These are phyloP conservation scores for Drosophila kanapiae DNA, from an alignment of 1,140 invertebrate species.

Conservation along the genomic window DNA sequence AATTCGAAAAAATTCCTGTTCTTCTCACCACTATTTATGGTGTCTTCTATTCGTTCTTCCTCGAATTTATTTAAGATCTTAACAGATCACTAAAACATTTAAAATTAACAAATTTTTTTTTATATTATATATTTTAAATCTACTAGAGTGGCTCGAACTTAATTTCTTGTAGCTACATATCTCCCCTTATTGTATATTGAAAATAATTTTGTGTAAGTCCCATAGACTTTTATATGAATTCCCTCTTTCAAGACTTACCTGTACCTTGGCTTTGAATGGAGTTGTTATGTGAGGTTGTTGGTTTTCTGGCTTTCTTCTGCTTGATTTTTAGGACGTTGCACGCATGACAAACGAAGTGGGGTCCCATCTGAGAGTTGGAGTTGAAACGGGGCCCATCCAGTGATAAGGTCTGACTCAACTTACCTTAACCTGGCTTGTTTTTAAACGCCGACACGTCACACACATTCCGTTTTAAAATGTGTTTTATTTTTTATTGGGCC, in stretches of 20 bases:
- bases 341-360: constrained; percentile 59
- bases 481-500: background rate
- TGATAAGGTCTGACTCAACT: constrained; percentile 31
- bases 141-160: no score
- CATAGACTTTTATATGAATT: background rate
- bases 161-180: no score
- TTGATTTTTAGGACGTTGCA: constrained; percentile 48
- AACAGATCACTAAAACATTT: no score
- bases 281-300: constrained; percentile 52
- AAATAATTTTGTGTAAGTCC: no score
- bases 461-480: background rate
- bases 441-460: constrained; percentile 22
- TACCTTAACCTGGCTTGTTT: constrained; percentile 16
- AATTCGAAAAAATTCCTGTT: no score
- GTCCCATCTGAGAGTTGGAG: constrained; percentile 25
- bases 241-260: constrained; percentile 8
- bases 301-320: constrained; percentile 24
- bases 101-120: no score
- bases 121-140: no score
- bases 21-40: no score
- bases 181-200: no score
- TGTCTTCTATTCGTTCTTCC: no score
- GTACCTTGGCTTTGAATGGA: constrained; percentile 53
- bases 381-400: constrained; percentile 34
- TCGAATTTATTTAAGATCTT: no score